Conservation (phyloP, 2,888 invertebrate genomes). For the Agapetus fuscipes region DNA sequence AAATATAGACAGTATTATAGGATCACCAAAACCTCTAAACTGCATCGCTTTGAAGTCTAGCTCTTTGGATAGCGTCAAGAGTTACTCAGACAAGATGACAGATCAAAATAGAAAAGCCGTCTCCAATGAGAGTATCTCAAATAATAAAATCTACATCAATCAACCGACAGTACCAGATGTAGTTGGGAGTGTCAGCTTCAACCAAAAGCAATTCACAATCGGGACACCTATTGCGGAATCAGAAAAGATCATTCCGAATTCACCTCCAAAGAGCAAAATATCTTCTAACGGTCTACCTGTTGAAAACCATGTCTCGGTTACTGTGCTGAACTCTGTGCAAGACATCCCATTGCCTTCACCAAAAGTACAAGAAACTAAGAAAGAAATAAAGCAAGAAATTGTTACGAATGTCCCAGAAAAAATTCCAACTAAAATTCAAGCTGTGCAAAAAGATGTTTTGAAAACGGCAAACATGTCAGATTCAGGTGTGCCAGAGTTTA, state of each 20-base stretch:
- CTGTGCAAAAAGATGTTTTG: conserved; percentile 9
- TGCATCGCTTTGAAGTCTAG: conserved; percentile 42
- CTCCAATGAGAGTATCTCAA: conserved; percentile 41
- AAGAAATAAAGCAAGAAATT: conserved; percentile 1
- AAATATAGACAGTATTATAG: conserved; percentile 46
- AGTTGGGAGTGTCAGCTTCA: conserved; percentile 19
- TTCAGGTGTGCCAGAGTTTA: conserved; percentile 52
- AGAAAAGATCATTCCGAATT: conserved; percentile 44
- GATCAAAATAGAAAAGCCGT: conserved; percentile 43
- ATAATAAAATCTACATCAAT: conserved; percentile 22
- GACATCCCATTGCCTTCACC: background rate
- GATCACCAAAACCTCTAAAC: conserved; percentile 43
- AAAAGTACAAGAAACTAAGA: conserved; percentile 10
- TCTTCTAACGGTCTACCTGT: conserved; percentile 1
- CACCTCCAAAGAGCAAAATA: conserved; percentile 48
- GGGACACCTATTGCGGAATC: conserved; percentile 25
- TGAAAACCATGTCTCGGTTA: conserved; percentile 19
- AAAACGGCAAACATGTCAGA: conserved; percentile 11
- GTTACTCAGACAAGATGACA: conserved; percentile 41
- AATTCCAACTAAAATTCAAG: conserved; percentile 2
- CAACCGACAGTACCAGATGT: conserved; percentile 16
- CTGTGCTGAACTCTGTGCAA: conserved; percentile 7
- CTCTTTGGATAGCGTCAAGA: conserved; percentile 51
- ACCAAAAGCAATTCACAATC: conserved; percentile 12
- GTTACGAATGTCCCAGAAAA: conserved; percentile 6